Evolutionary conservation across 2,113 vertebrate genomes (phyloP).

Genomic region (Arizona elegans): DNA sequence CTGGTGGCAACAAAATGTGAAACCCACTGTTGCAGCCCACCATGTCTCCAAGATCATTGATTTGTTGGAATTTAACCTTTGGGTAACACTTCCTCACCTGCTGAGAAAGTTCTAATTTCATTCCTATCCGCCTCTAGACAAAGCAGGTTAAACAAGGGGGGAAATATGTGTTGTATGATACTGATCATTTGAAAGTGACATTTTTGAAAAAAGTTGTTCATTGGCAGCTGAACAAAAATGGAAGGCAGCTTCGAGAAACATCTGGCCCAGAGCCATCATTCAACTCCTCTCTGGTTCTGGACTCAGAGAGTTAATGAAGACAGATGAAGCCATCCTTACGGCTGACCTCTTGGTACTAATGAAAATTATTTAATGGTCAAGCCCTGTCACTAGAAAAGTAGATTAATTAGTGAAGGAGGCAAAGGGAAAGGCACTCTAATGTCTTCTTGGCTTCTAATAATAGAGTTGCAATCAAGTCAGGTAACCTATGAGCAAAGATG

Average conservation of each 20-base stretch:
- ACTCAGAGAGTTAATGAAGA: constrained; percentile 57
- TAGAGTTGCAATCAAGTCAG: constrained; percentile 5
- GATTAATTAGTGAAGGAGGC: constrained; percentile 58
- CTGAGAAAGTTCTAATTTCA: background rate
- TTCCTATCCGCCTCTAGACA: background rate
- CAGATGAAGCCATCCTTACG: constrained; percentile 45
- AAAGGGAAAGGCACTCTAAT: constrained; percentile 26
- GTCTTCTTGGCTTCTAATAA: constrained; percentile 46
- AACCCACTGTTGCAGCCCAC: background rate
- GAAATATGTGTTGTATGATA: background rate
- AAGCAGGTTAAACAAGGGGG: background rate
- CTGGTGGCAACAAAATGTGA: no score
- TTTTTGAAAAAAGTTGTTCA: background rate
- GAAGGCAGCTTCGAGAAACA: background rate
- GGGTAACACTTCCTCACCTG: background rate
- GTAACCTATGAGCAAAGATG: background rate
- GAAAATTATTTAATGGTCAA: constrained; percentile 60
- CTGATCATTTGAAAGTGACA: background rate
- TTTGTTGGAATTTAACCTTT: background rate
- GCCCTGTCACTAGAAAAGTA: constrained; percentile 15
- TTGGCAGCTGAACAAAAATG: background rate
- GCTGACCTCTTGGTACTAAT: constrained; percentile 46
- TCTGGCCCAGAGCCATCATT: constrained; percentile 21
- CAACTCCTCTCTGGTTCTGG: constrained; percentile 17
- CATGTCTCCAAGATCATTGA: background rate